Conservation (phyloP, 2,113 vertebrate genomes). For the Callorhinus ursinus region DNA sequence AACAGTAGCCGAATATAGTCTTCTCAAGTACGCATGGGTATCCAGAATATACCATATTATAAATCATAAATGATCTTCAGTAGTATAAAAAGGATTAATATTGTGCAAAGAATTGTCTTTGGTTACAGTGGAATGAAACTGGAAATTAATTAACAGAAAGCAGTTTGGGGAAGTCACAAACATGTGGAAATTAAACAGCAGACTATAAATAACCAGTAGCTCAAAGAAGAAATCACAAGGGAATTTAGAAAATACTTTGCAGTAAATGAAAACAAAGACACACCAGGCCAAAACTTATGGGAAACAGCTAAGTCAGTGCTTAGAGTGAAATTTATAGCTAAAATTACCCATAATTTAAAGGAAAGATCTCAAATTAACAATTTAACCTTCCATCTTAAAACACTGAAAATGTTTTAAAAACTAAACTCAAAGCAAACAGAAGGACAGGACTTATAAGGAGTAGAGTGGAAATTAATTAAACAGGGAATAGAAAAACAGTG, state of each 20-base stretch:
- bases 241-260: background rate
- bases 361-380: background rate
- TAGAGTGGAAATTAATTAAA: background rate
- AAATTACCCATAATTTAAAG: background rate
- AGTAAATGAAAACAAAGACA: background rate
- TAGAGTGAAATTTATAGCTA: background rate
- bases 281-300: background rate
- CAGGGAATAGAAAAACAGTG: background rate
- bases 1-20: background rate
- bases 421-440: background rate
- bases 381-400: background rate
- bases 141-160: conserved; percentile 20
- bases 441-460: background rate
- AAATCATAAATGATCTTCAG: background rate
- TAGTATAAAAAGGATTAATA: background rate
- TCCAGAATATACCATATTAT: background rate
- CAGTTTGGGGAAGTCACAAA: background rate
- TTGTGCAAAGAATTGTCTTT: background rate
- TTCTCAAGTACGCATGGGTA: background rate
- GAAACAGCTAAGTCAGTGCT: background rate
- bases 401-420: background rate
- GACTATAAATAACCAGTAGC: background rate
- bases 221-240: background rate
- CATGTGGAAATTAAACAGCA: background rate
- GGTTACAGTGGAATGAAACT: background rate